Evolutionary conservation across 2,797 vertebrate species (phyloP).

Genomic region (Margarornis squamiger): DNA sequence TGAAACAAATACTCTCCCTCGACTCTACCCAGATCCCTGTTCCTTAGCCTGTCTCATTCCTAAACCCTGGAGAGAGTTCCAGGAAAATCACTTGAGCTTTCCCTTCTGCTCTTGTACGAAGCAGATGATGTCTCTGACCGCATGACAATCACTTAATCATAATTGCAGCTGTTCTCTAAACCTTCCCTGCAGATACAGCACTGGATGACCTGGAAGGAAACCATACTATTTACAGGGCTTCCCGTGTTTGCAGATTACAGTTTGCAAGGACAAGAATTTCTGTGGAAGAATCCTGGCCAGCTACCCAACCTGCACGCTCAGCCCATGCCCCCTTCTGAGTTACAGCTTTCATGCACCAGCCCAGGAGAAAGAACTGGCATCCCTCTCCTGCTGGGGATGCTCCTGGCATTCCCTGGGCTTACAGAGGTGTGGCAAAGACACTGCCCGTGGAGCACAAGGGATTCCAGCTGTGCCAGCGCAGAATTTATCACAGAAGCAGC

Average conservation of each 20-base stretch:
- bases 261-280: not conserved
- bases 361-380: not conserved
- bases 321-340: not conserved
- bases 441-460: not conserved
- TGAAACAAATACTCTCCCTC: not conserved
- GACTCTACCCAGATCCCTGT: not conserved
- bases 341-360: not conserved
- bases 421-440: not conserved
- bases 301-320: not conserved
- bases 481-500: not conserved
- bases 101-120: not conserved
- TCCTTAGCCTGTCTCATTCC: not conserved
- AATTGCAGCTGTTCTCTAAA: not conserved
- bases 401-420: not conserved
- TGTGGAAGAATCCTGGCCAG: not conserved
- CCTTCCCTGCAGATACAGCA: not conserved
- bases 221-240: not conserved
- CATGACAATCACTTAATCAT: not conserved
- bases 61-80: not conserved
- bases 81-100: conserved; percentile 13
- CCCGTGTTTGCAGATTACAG: not conserved
- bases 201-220: not conserved
- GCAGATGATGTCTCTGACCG: not conserved
- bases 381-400: accelerated
- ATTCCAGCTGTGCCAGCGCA: not conserved